These are phyloP conservation scores for Halichoeres trimaculatus DNA, from an alignment of 2,113 vertebrate species.

Conservation along the genomic window DNA sequence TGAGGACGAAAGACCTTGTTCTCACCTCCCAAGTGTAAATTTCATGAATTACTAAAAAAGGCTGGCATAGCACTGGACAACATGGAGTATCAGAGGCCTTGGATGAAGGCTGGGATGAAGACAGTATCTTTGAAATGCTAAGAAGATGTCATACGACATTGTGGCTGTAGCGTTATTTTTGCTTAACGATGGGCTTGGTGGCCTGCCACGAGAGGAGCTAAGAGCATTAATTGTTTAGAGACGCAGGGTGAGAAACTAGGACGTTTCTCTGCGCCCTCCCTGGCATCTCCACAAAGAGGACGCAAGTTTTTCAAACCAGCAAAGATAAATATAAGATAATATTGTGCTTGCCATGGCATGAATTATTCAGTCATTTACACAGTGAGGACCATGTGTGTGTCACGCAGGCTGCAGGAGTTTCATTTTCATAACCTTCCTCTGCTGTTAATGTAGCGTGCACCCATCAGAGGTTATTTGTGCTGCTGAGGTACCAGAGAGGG, in stretches of 20 bases:
- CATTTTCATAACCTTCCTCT: constrained; percentile 44
- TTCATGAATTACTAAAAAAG: constrained; percentile 81
- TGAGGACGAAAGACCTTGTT: constrained; percentile 80
- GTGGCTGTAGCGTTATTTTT: constrained; percentile 61
- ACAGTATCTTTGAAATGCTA: constrained; percentile 81
- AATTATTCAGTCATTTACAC: constrained; percentile 68
- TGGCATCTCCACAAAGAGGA: constrained; percentile 76
- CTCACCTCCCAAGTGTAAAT: constrained; percentile 79
- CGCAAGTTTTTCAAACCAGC: constrained; percentile 62
- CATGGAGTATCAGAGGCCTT: constrained; percentile 58
- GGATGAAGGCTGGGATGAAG: constrained; percentile 58
- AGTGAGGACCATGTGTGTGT: constrained; percentile 58
- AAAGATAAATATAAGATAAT: constrained; percentile 54
- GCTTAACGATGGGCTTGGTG: constrained; percentile 79
- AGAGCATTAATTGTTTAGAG: constrained; percentile 77
- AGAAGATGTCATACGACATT: constrained; percentile 69
- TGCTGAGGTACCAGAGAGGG: constrained; percentile 31
- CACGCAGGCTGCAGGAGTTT: constrained; percentile 26
- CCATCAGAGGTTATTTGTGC: constrained; percentile 47
- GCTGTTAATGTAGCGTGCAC: constrained; percentile 1
- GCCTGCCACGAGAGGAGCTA: constrained; percentile 71
- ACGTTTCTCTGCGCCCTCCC: constrained; percentile 45
- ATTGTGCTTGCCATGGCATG: constrained; percentile 43
- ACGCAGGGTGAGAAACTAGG: constrained; percentile 73
- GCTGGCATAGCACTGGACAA: constrained; percentile 67